These are phyloP conservation scores for Trachymyrmex septentrionalis DNA, from an alignment of 1,140 invertebrate genomes.

Conservation along the genomic window DNA sequence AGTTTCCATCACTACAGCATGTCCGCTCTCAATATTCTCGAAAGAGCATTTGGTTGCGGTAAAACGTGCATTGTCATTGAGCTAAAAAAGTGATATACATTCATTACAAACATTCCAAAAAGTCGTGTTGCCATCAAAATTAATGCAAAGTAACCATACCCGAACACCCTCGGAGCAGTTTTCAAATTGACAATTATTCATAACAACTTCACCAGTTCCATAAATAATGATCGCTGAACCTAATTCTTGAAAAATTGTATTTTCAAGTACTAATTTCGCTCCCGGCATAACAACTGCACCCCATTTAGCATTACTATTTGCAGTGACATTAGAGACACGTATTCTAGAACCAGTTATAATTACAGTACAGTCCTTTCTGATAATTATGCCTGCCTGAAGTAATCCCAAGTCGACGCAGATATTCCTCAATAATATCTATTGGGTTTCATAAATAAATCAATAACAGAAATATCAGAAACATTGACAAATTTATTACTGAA, in stretches of 20 bases:
- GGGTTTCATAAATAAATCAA: conserved; percentile 9
- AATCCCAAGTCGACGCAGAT: conserved; percentile 81
- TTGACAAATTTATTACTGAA: conserved; percentile 6
- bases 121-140: neutral
- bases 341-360: conserved; percentile 80
- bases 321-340: conserved; percentile 71
- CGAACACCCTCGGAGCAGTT: conserved; percentile 82
- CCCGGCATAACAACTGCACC: conserved; percentile 83
- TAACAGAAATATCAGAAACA: neutral
- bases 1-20: conserved; percentile 82
- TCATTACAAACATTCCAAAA: conserved; percentile 1
- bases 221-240: conserved; percentile 81
- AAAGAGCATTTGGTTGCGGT: conserved; percentile 77
- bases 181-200: conserved; percentile 80
- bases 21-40: conserved; percentile 78
- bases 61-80: conserved; percentile 77
- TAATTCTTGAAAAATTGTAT: conserved; percentile 79
- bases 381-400: conserved; percentile 81
- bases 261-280: conserved; percentile 79
- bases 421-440: conserved; percentile 81
- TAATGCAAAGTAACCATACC: conserved; percentile 72
- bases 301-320: conserved; percentile 80
- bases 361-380: conserved; percentile 77
- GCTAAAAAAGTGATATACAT: conserved; percentile 48
- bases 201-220: conserved; percentile 74